These are phyloP conservation scores for Neotoma lepida DNA, from an alignment of 2,113 vertebrate species.

Conservation along the genomic window DNA sequence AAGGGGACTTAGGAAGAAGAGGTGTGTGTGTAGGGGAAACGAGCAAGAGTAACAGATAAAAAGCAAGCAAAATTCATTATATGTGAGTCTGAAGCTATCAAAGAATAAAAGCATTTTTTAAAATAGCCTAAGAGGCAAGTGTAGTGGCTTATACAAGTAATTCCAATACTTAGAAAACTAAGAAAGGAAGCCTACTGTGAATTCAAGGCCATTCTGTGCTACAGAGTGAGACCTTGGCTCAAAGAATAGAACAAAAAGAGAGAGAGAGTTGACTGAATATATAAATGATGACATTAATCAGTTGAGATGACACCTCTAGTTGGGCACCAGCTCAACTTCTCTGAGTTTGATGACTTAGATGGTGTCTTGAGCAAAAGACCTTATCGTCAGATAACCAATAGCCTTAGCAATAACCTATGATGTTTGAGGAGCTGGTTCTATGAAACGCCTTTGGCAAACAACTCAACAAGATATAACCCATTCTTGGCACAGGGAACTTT, in stretches of 20 bases:
- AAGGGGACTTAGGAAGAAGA: background rate
- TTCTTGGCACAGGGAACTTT: background rate
- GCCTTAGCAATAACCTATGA: background rate
- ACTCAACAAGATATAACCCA: background rate
- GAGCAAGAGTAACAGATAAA: background rate
- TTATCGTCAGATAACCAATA: background rate
- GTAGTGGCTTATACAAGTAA: background rate
- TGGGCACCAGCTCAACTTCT: background rate
- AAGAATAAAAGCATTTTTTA: background rate
- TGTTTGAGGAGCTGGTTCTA: background rate
- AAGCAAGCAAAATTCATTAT: background rate
- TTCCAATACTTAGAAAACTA: background rate
- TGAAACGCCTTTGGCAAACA: background rate
- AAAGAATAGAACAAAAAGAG: background rate
- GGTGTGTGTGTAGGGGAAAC: background rate
- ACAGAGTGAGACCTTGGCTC: background rate
- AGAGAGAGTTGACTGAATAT: background rate
- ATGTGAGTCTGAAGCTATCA: background rate
- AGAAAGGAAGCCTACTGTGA: background rate
- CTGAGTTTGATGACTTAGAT: background rate
- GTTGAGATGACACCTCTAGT: background rate
- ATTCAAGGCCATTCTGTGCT: background rate
- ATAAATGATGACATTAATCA: background rate
- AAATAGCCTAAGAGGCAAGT: background rate
- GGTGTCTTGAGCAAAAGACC: background rate